Evolutionary conservation across 2,888 invertebrate genomes (phyloP).

Genomic region (Lithophane ornitopus): DNA sequence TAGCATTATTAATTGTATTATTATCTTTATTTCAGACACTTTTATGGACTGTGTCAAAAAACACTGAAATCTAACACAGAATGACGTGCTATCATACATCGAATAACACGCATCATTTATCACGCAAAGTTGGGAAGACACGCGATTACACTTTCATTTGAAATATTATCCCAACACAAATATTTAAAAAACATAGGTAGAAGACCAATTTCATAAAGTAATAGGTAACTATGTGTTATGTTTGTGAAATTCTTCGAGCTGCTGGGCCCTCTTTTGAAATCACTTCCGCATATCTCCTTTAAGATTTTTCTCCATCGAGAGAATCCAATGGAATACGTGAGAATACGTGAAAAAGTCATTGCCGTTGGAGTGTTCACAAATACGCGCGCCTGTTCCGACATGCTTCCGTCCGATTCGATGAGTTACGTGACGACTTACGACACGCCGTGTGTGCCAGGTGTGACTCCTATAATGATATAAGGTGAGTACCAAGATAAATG

Average conservation of each 20-base stretch:
- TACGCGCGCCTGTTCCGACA: background rate
- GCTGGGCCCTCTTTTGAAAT: background rate
- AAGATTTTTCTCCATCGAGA: background rate
- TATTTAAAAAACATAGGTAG: background rate
- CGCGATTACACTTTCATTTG: conserved; percentile 24
- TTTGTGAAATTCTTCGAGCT: background rate
- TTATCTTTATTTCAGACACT: no score
- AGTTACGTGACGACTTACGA: background rate
- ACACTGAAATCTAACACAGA: background rate
- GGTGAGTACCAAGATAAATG: background rate
- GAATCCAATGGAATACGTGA: background rate
- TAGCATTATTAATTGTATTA: no score
- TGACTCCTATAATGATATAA: background rate
- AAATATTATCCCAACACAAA: conserved; percentile 15
- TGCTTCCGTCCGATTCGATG: background rate
- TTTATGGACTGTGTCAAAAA: no score
- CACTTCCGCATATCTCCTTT: background rate
- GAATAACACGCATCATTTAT: conserved; percentile 24
- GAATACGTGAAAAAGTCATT: background rate
- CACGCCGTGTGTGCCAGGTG: background rate
- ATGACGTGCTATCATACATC: conserved; percentile 4
- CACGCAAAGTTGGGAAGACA: conserved; percentile 8
- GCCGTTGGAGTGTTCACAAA: background rate
- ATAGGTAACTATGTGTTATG: background rate
- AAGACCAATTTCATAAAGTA: background rate